Base-by-base conservation (phyloP, 1,140 invertebrate species). In the Sinonovacula constricta region DNA sequence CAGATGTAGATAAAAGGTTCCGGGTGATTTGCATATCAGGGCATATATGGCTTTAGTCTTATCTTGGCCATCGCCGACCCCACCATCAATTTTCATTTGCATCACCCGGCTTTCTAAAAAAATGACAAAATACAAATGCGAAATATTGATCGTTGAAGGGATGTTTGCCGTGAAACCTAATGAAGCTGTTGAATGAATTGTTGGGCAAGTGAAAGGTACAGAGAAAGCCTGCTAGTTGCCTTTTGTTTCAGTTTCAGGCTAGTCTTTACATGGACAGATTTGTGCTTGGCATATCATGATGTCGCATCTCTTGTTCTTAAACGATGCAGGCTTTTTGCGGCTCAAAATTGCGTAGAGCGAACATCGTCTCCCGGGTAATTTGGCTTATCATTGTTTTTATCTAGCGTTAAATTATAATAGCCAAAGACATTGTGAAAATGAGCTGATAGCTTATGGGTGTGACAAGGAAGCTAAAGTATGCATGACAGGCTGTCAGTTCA, bases 1-100 rank as follows among this genome's bases (percentile, higher is more conserved):
- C 39, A 7, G 7, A 45, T 45, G 18, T 45, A 45, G 39, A 45
- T 45, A 45, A 45, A 45, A 45, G 7, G 7, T 45, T 45, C 18
- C 14, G n/a, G 2, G 51, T 54, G 26, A 69, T 69, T 69, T 57
- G 67, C 67, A 69, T 69, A 69, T 26, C 30, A 18, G 30, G 36
- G 54, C 53, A 10, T 33, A n/a, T n/a, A 51, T 5, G 24, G n/a
- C 12, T 5, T 33, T 4, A 18, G 67, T 22, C 39, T 69, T 69
- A 69, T 69, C 67, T n/a, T 45, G 31, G 12, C 2, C 31, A 69
- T 69, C 67, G 1, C 15, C 33, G 36, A 56, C 54, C 67, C 33
- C 45, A n/a, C 67, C 67, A 69, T 69, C 67, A 69, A 69, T 69
- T 69, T 69, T 69, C 67, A 69, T 69, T 69, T 36, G 67, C 53